Base-by-base conservation (phyloP, 2,797 vertebrate species). In the Halcyon leucocephala region DNA sequence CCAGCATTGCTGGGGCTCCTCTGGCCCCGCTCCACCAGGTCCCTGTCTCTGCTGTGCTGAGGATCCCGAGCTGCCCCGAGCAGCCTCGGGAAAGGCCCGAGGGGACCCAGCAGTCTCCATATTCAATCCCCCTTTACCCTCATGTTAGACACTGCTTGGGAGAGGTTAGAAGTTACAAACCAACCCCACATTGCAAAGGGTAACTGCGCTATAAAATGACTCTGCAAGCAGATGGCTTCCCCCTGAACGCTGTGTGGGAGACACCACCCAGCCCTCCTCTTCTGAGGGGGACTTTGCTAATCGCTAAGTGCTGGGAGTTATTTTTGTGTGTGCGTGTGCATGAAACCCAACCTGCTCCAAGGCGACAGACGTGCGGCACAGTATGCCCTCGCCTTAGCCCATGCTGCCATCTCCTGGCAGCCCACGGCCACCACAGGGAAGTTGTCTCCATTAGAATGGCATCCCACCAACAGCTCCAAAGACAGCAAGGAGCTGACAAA, bases 331-430 rank as follows among this genome's bases (percentile, higher is more conserved):
- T 57, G 37, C 33, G 2, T 3, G 33, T 2, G 74, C 62, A 6
- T 29, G 29, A 48, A 78, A 26, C 1, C 17, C 65, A 37, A 17
- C 25, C 71, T 10, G 84, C 44, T 60, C 18, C 76, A 4, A 48
- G 33, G 9, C 5, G 1, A 6, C 51, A 52, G 73, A 9, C 25
- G 7, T 13, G 18, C 10, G 2, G 62, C 1, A 16, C 41, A 7
- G 3, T 46, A 33, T 8, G 6, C 81, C 44, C 5, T 33, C 7
- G 14, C 90, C 95, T 85, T 87, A 92, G 93, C 69, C 81, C 90
- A 94, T 93, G 96, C 97, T 97, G 97, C 98, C 98, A 97, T 67
- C 98, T 98, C 86, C 97, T 35, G 98, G 97, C 48, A 74, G 79
- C 85, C 37, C 13, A 4, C 3, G 0, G 84, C 81, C 73, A 79